Evolutionary conservation across 2,797 vertebrate genomes (phyloP), one percentile per base, ranked within the genome.

Genomic region (Anas capensis): DNA sequence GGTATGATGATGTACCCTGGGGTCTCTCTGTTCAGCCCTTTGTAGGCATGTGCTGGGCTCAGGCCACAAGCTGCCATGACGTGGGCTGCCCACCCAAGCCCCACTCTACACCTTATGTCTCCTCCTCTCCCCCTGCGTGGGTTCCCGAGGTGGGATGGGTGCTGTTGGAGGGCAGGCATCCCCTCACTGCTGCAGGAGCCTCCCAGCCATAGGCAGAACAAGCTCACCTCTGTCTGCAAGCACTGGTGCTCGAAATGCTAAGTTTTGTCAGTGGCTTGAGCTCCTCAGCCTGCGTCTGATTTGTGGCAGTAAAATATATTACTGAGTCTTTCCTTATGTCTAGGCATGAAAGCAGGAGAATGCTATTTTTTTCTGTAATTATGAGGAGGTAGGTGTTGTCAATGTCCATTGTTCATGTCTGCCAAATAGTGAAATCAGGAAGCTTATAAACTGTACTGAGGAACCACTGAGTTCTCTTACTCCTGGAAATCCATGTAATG

Each of bases 141-240:
- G 5, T 61, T 29, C 69, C 13, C 40, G 20, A 48, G 6, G 5
- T 29, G 26, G 14, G 2, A 29, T 46, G 71, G 51, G 36, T 36
- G 69, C 24, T 70, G 17, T 24, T 20, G 0, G 0, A 1, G 0
- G 23, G 27, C 44, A 62, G 38, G 18, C 14, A 29, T 18, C 38
- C 61, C 40, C 18, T 31, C 14, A 4, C 38, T 29, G 40, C 17
- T 20, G 38, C 61, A 40, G 38, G 19, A 40, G 36, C 14, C 12
- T 40, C 61, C 13, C 61, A 21, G 8, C 18, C 18, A 9, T 6
- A 27, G 38, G 27, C 42, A 46, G 21, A 62, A 46, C 14, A 34
- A 82, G 19, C 8, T 71, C 8, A 3, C 15, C n/a, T 66, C 60
- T 42, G n/a, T 81, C 88, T 88, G 64, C 60, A n/a, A 48, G 51